Percentiles rank a stretch among this genome's conserved stretches.
phyloP scores from a whole-genome alignment of 1,140 invertebrate species.

The Panonychus citri region DNA sequence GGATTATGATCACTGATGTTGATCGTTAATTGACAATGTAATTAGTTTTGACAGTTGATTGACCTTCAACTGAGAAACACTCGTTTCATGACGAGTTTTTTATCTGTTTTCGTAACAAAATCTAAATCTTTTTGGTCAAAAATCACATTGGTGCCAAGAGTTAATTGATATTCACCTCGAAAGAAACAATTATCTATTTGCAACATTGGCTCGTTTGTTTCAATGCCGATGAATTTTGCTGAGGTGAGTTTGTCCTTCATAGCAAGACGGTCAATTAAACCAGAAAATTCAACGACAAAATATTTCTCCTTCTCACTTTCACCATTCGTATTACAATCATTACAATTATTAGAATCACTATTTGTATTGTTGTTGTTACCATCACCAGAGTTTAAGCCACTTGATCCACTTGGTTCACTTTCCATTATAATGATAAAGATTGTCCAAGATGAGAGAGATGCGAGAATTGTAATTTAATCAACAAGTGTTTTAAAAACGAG shows the following conservation, averaged over 20 bases:
- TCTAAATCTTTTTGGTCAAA: constrained; percentile 2
- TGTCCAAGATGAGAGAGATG: too few species aligned
- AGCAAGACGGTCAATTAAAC: neutral
- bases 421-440: too few species aligned
- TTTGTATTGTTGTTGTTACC: too few species aligned
- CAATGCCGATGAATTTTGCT: neutral
- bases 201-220: neutral
- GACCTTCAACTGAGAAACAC: neutral
- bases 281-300: neutral
- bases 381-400: too few species aligned
- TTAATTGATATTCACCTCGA: neutral
- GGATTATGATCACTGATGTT: too few species aligned
- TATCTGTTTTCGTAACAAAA: neutral
- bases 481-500: too few species aligned
- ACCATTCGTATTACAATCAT: neutral
- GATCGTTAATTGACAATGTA: too few species aligned
- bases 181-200: constrained; percentile 3
- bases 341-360: too few species aligned
- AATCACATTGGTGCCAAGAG: neutral
- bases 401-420: too few species aligned
- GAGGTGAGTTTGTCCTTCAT: neutral
- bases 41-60: too few species aligned
- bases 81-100: constrained; percentile 3
- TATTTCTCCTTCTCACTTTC: neutral
- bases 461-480: too few species aligned